Evolutionary conservation across 2,888 invertebrate genomes (phyloP).

Genomic region (Nomada flava): DNA sequence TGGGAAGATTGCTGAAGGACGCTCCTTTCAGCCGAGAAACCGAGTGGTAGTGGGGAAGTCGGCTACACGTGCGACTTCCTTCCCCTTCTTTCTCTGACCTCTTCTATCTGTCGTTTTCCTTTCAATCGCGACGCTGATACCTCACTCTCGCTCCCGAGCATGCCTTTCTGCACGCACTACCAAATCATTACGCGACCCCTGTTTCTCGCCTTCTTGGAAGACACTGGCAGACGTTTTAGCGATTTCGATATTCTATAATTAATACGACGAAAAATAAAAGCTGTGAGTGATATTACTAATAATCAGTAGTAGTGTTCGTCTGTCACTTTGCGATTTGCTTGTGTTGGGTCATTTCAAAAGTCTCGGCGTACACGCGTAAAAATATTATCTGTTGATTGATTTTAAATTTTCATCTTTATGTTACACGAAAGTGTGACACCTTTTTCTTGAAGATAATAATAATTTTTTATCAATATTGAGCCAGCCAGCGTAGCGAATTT

Average conservation of each 20-base stretch:
- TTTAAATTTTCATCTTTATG: no score
- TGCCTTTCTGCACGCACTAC: conserved; percentile 36
- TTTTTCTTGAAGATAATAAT: no score
- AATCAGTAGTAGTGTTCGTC: neutral
- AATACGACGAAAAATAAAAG: neutral
- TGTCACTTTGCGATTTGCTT: neutral
- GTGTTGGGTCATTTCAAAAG: no score
- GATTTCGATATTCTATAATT: conserved; percentile 23
- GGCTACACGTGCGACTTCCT: conserved; percentile 68
- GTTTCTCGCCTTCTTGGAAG: conserved; percentile 32
- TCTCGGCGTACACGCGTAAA: no score
- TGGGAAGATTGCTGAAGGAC: conserved; percentile 69
- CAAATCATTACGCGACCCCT: conserved; percentile 44
- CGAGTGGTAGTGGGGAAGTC: conserved; percentile 59
- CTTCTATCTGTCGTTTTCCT: conserved; percentile 14
- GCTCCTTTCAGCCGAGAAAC: conserved; percentile 64
- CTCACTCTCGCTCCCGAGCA: neutral
- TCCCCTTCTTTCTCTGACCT: conserved; percentile 46
- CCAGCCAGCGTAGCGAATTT: no score
- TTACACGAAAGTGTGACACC: no score
- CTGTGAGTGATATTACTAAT: neutral
- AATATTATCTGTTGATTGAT: no score
- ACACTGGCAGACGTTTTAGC: conserved; percentile 12
- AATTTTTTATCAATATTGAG: no score
- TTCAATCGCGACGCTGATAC: neutral